Percentiles rank a stretch among this genome's conserved stretches.
Evolutionary conservation across 2,113 vertebrate species (phyloP).

Genomic region (Hemicordylus capensis): DNA sequence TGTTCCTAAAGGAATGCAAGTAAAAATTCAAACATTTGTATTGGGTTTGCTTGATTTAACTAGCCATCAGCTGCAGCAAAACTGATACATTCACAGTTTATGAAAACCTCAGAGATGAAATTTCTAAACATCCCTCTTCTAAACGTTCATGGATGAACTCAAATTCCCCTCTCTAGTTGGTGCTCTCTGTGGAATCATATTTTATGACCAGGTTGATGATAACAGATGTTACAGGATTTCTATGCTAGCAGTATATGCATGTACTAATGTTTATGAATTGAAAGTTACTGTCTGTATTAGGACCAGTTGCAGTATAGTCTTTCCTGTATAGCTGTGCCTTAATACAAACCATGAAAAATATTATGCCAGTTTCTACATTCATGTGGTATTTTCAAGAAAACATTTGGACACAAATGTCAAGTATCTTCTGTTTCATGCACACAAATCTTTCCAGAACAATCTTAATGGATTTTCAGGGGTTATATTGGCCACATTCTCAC

Average conservation of each 20-base stretch:
- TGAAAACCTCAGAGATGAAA: background rate
- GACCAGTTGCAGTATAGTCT: background rate
- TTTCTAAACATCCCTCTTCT: background rate
- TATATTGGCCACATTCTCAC: too few relatives aligned
- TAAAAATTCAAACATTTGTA: background rate
- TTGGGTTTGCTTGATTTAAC: background rate
- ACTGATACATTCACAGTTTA: background rate
- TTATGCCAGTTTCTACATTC: background rate
- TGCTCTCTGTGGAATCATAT: background rate
- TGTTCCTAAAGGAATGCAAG: background rate
- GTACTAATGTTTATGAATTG: background rate
- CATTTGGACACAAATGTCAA: background rate
- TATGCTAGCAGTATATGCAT: background rate
- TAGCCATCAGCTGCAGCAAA: background rate
- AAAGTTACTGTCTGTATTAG: background rate
- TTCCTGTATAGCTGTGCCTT: background rate
- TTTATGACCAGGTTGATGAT: background rate
- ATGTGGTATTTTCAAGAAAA: background rate
- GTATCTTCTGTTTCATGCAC: background rate
- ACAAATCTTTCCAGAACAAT: background rate
- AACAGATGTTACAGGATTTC: background rate
- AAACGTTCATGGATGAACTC: background rate
- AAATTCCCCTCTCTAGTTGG: background rate
- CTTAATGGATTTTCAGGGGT: background rate
- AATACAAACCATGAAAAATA: background rate